These are phyloP conservation scores for Cotesia typhae DNA, from an alignment of 1,140 invertebrate genomes.

Conservation along the genomic window DNA sequence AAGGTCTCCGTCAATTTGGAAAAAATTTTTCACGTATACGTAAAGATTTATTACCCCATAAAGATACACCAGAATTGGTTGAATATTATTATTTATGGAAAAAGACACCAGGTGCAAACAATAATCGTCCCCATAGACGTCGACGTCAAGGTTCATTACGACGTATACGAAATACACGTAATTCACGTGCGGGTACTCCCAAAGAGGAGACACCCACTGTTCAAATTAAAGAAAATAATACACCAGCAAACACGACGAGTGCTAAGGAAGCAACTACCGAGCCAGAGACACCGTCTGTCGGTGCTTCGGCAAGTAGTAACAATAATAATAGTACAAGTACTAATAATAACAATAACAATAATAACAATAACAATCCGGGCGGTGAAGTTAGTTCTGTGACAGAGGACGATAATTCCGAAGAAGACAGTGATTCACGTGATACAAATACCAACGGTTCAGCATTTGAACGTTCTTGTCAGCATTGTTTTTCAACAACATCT, in stretches of 20 bases:
- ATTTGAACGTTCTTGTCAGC: conserved; percentile 60
- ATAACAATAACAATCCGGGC: conserved; percentile 58
- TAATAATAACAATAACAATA: conserved; percentile 20
- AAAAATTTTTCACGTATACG: conserved; percentile 99
- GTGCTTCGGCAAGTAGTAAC: conserved; percentile 34
- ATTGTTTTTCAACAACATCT: conserved; percentile 73
- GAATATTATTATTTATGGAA: conserved; percentile 99
- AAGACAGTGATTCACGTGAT: conserved; percentile 90
- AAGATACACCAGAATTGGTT: conserved; percentile 95
- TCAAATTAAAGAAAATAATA: conserved; percentile 62
- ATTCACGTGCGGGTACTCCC: conserved; percentile 71
- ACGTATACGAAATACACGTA: conserved; percentile 84
- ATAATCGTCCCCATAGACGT: conserved; percentile 89
- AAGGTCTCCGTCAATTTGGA: conserved; percentile 96
- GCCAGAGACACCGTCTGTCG: conserved; percentile 54
- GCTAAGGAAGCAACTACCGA: conserved; percentile 45
- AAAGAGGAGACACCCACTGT: conserved; percentile 67
- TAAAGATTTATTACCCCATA: conserved; percentile 94
- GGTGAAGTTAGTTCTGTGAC: conserved; percentile 89
- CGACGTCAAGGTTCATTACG: conserved; percentile 88
- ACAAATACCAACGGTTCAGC: conserved; percentile 66
- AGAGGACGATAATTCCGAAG: conserved; percentile 93
- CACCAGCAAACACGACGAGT: conserved; percentile 59
- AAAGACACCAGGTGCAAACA: conserved; percentile 98
- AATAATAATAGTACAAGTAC: conserved; percentile 30